Conservation (phyloP, 2,888 invertebrate species). For the Epinotia ramella region DNA sequence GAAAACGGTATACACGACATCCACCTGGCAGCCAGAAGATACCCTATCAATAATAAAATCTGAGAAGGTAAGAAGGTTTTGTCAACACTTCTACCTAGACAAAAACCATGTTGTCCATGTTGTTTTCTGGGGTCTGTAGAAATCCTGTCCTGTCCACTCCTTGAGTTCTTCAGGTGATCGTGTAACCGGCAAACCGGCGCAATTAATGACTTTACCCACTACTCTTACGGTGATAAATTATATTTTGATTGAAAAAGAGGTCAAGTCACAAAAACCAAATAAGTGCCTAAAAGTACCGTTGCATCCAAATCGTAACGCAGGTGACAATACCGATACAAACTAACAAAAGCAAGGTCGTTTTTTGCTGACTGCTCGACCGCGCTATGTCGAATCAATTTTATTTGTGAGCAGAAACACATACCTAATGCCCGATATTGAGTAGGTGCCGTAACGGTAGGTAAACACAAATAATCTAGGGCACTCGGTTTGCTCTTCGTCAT, state of each 20-base stretch:
- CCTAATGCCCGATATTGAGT: slow-evolving; percentile 37
- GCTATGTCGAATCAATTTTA: slow-evolving; percentile 60
- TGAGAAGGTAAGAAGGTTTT: no score
- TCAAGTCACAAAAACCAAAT: slow-evolving; percentile 15
- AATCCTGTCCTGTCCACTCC: no score
- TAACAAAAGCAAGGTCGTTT: slow-evolving; percentile 53
- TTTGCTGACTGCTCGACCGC: slow-evolving; percentile 57
- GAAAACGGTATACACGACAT: no score
- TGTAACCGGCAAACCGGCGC: no score
- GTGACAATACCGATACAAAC: slow-evolving; percentile 46
- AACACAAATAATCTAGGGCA: slow-evolving; percentile 38
- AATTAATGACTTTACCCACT: no score
- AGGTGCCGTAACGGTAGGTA: slow-evolving; percentile 39
- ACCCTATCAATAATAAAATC: no score
- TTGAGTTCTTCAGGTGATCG: no score
- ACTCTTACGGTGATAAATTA: no score
- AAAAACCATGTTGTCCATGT: no score
- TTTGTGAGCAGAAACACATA: slow-evolving; percentile 51
- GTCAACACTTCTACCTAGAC: no score
- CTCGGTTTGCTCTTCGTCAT: slow-evolving; percentile 10
- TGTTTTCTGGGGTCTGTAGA: no score
- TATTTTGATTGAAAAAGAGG: neutral
- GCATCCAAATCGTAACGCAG: slow-evolving; percentile 32
- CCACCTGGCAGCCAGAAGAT: no score
- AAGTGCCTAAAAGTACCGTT: slow-evolving; percentile 28